Conservation (phyloP, 2,113 vertebrate species). For the Equus quagga region DNA sequence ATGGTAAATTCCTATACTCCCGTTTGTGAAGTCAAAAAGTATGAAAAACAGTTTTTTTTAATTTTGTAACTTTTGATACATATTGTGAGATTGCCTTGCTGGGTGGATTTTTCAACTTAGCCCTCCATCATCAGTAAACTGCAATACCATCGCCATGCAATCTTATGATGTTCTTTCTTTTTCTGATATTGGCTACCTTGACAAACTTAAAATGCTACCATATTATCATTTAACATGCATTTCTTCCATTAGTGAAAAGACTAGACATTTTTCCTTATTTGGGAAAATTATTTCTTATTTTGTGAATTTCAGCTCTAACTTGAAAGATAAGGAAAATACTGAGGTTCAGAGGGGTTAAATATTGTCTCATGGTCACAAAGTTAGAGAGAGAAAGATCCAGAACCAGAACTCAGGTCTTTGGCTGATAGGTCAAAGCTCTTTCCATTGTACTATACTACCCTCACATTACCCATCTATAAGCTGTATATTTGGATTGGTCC, state of each 20-base stretch:
- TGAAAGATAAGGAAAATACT: neutral
- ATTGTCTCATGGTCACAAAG: neutral
- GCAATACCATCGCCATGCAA: neutral
- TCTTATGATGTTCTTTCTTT: neutral
- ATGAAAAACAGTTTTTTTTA: neutral
- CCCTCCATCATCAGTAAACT: neutral
- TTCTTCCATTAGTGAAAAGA: neutral
- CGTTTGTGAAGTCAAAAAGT: neutral
- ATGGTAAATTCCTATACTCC: neutral
- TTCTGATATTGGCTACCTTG: neutral
- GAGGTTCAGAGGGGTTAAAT: neutral
- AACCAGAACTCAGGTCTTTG: neutral
- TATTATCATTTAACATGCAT: neutral
- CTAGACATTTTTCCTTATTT: neutral
- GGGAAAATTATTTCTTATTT: neutral
- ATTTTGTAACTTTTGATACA: neutral
- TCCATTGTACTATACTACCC: too few species aligned
- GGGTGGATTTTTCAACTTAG: neutral
- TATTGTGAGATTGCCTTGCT: neutral
- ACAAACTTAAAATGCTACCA: neutral
- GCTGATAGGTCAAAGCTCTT: neutral
- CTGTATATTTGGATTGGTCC: neutral
- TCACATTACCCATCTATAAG: neutral
- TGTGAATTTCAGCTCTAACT: neutral
- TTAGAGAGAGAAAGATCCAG: neutral